Evolutionary conservation across 1,140 invertebrate species (phyloP).

Genomic region (Tyrophagus putrescentiae): DNA sequence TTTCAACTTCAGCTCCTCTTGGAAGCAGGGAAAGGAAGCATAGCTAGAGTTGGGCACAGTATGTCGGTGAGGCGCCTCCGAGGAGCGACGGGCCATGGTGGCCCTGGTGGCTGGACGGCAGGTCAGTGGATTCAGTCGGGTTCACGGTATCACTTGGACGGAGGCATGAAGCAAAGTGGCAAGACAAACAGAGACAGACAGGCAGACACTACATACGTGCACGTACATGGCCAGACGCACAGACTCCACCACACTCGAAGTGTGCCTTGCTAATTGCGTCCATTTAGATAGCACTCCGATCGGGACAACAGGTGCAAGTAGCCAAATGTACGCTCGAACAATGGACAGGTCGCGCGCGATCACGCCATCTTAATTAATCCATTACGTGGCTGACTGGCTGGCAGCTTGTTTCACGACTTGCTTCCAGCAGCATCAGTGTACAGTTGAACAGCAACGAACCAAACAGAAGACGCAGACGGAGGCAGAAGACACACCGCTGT

Average conservation of each 20-base stretch:
- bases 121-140: background rate
- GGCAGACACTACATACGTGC: too few species aligned
- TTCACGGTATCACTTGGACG: background rate
- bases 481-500: too few species aligned
- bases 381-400: slow-evolving; percentile 4
- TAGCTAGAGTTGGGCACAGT: slow-evolving; percentile 7
- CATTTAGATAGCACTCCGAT: slow-evolving; percentile 2
- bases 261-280: slow-evolving; percentile 5
- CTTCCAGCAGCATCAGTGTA: background rate
- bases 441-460: background rate
- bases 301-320: slow-evolving; percentile 8
- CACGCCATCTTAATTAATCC: slow-evolving; percentile 15
- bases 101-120: background rate
- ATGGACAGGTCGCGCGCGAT: slow-evolving; percentile 9
- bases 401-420: slow-evolving; percentile 7
- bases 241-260: background rate
- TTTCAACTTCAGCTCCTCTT: slow-evolving; percentile 10
- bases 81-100: background rate
- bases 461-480: too few species aligned
- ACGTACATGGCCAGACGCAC: background rate
- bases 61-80: slow-evolving; percentile 1
- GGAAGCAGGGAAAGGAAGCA: slow-evolving; percentile 10
- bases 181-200: too few species aligned
- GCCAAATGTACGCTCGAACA: background rate
- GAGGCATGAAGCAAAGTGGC: too few species aligned